These are phyloP conservation scores for Hoplostethus mediterraneus DNA, from an alignment of 2,797 vertebrate species.

Conservation along the genomic window DNA sequence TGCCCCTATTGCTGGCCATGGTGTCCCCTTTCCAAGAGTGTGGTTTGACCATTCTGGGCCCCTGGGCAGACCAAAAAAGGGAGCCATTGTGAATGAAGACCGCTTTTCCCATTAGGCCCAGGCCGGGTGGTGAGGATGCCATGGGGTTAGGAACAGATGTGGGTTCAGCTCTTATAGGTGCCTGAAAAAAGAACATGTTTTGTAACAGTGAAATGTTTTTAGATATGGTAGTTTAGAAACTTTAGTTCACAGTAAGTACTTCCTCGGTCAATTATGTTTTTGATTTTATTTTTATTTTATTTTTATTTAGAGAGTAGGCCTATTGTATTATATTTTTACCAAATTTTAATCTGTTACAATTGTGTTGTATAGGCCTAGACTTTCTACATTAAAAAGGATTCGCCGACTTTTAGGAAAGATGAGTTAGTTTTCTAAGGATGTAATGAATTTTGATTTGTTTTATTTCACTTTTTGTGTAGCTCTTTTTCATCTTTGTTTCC, in stretches of 20 bases:
- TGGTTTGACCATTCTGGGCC: constrained; percentile 97
- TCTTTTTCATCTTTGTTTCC: constrained; percentile 55
- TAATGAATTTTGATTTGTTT: constrained; percentile 16
- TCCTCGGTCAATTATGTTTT: constrained; percentile 80
- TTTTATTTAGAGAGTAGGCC: constrained; percentile 40
- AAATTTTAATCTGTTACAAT: constrained; percentile 43
- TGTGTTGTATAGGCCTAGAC: constrained; percentile 39
- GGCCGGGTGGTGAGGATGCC: constrained; percentile 96
- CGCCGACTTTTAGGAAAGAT: constrained; percentile 32
- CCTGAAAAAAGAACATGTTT: constrained; percentile 87
- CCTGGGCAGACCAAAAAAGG: constrained; percentile 96
- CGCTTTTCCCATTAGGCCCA: constrained; percentile 95
- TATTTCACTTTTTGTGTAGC: constrained; percentile 30
- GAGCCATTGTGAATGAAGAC: constrained; percentile 97
- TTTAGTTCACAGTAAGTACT: constrained; percentile 91
- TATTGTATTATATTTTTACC: constrained; percentile 37
- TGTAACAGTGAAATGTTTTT: constrained; percentile 85
- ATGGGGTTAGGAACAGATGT: constrained; percentile 96
- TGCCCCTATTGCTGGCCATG: constrained; percentile 97
- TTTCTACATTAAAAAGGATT: constrained; percentile 28
- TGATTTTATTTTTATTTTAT: constrained; percentile 53
- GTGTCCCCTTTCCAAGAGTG: constrained; percentile 97
- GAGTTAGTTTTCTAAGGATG: constrained; percentile 24
- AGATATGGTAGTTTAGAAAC: constrained; percentile 84
- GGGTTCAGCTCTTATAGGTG: constrained; percentile 95